These are phyloP conservation scores for Euwallacea fornicatus DNA, from an alignment of 1,140 invertebrate genomes.

Conservation along the genomic window DNA sequence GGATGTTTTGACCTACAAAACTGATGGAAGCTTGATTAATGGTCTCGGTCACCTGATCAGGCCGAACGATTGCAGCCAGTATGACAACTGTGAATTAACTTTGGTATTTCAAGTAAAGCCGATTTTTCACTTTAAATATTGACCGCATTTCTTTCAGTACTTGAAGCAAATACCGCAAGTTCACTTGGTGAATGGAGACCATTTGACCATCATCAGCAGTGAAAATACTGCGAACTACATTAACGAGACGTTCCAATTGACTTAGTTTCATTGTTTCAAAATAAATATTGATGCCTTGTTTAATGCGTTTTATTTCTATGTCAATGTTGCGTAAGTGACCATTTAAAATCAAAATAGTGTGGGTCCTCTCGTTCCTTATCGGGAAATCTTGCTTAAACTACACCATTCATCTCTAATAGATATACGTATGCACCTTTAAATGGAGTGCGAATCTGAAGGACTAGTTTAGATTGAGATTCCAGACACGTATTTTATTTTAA, in stretches of 20 bases:
- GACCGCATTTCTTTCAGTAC: constrained; percentile 42
- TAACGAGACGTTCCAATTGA: constrained; percentile 43
- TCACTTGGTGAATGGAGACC: constrained; percentile 45
- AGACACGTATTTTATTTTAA: no score
- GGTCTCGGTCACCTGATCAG: constrained; percentile 46
- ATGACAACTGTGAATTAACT: constrained; percentile 48
- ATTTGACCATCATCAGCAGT: constrained; percentile 44
- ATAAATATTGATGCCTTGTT: constrained; percentile 9
- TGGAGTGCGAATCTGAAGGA: no score
- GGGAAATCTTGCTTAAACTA: no score
- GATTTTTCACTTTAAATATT: constrained; percentile 5
- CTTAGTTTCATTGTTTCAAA: constrained; percentile 6
- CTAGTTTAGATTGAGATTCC: no score
- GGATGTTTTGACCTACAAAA: constrained; percentile 38
- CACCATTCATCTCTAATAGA: no score
- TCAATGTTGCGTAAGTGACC: no score
- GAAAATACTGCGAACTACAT: constrained; percentile 45
- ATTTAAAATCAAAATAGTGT: no score
- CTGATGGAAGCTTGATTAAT: constrained; percentile 40
- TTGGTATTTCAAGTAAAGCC: constrained; percentile 33
- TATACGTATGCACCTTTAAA: no score
- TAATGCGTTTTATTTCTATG: background rate
- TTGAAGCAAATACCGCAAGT: constrained; percentile 43
- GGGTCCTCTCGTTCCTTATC: no score
- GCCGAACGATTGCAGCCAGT: constrained; percentile 48